These are phyloP conservation scores for Cercopithecus mona DNA, from an alignment of 2,113 vertebrate species.

Conservation along the genomic window DNA sequence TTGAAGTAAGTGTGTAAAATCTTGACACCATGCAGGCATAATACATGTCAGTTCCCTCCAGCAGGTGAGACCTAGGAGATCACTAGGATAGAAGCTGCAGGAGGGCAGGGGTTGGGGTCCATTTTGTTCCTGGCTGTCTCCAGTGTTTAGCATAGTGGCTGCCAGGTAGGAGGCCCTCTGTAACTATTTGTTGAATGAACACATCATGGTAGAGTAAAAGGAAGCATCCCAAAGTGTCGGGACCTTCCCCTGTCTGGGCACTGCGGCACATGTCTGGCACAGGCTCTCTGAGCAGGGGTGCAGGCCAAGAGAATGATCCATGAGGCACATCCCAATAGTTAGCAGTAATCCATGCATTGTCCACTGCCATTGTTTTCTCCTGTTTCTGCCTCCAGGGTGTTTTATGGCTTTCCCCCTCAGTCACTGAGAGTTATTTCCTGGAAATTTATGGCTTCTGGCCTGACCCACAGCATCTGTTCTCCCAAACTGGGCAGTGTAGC, in stretches of 20 bases:
- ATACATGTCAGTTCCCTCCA: not conserved
- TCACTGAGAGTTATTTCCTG: slow-evolving; percentile 60
- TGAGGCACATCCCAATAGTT: slow-evolving; percentile 49
- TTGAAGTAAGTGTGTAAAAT: not conserved
- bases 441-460: slow-evolving; percentile 48
- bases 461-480: slow-evolving; percentile 66
- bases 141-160: not conserved
- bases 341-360: slow-evolving; percentile 44
- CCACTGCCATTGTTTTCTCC: slow-evolving; percentile 66
- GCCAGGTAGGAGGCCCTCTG: fast-evolving
- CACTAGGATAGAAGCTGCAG: not conserved
- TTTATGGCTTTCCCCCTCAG: slow-evolving; percentile 75
- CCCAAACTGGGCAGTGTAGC: slow-evolving; percentile 39
- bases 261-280: not conserved
- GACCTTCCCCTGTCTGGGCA: slow-evolving; percentile 38
- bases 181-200: not conserved
- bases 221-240: not conserved
- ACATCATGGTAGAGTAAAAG: not conserved
- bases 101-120: not conserved
- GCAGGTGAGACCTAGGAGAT: not conserved
- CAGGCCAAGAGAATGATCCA: slow-evolving; percentile 63
- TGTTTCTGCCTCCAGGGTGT: slow-evolving; percentile 53
- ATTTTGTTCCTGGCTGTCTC: not conserved
- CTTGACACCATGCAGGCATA: fast-evolving
- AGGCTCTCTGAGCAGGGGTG: not conserved